Evolutionary conservation across 2,113 vertebrate species (phyloP).

Genomic region (Sander lucioperca): DNA sequence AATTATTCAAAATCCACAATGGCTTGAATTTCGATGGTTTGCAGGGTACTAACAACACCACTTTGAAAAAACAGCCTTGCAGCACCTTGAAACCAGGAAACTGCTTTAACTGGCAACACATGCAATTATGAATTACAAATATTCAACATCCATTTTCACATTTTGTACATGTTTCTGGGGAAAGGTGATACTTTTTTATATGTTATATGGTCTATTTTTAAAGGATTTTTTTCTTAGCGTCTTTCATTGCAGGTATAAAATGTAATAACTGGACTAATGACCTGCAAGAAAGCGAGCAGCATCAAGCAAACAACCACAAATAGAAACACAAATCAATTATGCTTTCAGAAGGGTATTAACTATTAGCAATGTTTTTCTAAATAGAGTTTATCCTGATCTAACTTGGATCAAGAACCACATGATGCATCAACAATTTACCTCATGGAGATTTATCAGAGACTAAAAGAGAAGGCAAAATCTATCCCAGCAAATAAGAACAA

Average conservation of each 20-base stretch:
- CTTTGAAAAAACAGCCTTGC: neutral
- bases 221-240: no score
- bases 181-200: neutral
- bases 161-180: neutral
- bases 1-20: constrained; percentile 42
- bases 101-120: neutral
- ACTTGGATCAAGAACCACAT: constrained; percentile 18
- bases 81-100: neutral
- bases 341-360: constrained; percentile 23
- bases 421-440: constrained; percentile 42
- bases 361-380: constrained; percentile 30
- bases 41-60: neutral
- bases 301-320: constrained; percentile 38
- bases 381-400: constrained; percentile 21
- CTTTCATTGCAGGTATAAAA: neutral
- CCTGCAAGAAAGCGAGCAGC: neutral
- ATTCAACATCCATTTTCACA: neutral
- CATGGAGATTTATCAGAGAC: constrained; percentile 37
- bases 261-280: constrained; percentile 28
- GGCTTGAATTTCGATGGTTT: constrained; percentile 41
- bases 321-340: constrained; percentile 45
- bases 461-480: constrained; percentile 14
- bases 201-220: neutral
- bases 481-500: constrained; percentile 3
- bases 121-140: neutral